phyloP scores from a whole-genome alignment of 2,888 invertebrate genomes.

The Phyto melanocephala region DNA sequence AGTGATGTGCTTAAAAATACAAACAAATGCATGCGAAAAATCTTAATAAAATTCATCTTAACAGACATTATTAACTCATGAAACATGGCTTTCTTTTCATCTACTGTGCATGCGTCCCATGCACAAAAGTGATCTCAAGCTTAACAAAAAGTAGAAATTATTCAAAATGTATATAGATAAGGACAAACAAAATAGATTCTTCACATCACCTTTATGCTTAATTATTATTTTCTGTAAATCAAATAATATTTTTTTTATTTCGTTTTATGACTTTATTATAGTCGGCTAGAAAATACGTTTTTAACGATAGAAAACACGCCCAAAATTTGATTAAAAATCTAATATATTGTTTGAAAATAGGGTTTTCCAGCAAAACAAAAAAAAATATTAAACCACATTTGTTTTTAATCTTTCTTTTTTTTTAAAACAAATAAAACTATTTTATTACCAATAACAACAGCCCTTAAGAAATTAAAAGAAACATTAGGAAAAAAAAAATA shows the following conservation, averaged over 20 bases:
- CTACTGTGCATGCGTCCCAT: too few relatives aligned
- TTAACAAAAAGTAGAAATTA: too few relatives aligned
- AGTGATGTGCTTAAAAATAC: too few relatives aligned
- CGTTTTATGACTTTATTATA: background rate
- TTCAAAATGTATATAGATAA: too few relatives aligned
- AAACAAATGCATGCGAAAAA: too few relatives aligned
- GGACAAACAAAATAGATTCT: too few relatives aligned
- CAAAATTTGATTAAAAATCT: background rate
- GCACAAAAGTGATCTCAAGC: too few relatives aligned
- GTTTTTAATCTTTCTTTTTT: background rate
- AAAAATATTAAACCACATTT: background rate
- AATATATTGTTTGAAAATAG: background rate
- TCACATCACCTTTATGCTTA: too few relatives aligned
- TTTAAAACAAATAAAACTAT: background rate
- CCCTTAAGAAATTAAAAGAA: background rate
- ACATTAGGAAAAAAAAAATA: background rate
- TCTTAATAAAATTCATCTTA: too few relatives aligned
- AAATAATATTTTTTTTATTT: background rate
- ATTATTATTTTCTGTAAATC: background rate
- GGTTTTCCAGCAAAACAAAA: background rate
- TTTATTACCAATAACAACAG: constrained; percentile 19
- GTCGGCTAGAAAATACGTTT: background rate
- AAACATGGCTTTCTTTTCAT: too few relatives aligned
- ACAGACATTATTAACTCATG: too few relatives aligned
- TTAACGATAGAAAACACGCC: constrained; percentile 11